Percentiles rank a stretch among this genome's conserved stretches.
phyloP scores from a whole-genome alignment of 2,797 vertebrate genomes.

The Ispidina picta region DNA sequence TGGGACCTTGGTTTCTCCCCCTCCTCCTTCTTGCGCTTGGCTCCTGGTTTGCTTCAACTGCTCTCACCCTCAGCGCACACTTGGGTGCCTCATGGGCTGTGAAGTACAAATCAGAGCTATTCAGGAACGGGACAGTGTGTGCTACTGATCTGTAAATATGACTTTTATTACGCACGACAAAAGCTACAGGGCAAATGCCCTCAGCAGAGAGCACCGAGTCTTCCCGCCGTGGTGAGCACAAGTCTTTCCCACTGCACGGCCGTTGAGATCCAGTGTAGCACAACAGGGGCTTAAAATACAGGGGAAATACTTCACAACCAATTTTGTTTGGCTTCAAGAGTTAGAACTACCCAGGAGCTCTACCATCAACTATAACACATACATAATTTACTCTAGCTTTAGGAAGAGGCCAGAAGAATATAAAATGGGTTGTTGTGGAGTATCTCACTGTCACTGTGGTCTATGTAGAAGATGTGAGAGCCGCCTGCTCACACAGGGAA shows the following conservation, averaged over 20 bases:
- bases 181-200: background rate
- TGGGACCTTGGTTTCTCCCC: slow-evolving; percentile 35
- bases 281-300: background rate
- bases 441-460: background rate
- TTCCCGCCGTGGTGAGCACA: fast-evolving
- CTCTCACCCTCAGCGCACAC: background rate
- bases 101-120: background rate
- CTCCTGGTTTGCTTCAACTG: background rate
- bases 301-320: background rate
- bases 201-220: fast-evolving
- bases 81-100: background rate
- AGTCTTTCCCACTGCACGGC: fast-evolving
- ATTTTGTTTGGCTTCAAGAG: background rate
- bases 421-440: background rate
- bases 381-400: background rate
- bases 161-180: background rate
- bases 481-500: background rate
- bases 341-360: background rate
- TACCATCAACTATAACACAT: background rate
- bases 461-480: fast-evolving
- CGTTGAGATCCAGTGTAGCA: fast-evolving
- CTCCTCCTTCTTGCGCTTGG: background rate
- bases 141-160: background rate
- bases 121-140: background rate
- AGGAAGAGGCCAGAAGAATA: background rate